A percentile compares a stretch with the other conserved stretches of the same genome.
phyloP scores from a whole-genome alignment of 1,140 invertebrate species.

The Dendroctonus ponderosae region DNA sequence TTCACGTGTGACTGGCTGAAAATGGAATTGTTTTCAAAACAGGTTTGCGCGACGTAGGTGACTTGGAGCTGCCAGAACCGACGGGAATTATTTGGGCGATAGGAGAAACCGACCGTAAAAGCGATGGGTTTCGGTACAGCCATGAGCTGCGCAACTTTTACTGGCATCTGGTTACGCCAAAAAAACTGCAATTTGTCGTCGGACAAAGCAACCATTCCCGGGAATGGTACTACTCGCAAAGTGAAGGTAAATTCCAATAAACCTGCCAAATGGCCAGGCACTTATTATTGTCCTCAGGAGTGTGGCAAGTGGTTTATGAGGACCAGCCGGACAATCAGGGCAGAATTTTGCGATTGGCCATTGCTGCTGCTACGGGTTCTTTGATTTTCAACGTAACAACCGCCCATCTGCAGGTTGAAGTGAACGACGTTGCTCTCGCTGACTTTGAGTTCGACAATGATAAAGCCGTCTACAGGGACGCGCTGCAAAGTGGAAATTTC shows the following conservation, averaged over 20 bases:
- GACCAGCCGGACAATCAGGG: constrained; percentile 1
- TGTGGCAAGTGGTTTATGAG: constrained; percentile 9
- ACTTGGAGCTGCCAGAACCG: constrained; percentile 10
- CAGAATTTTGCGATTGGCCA: constrained; percentile 1
- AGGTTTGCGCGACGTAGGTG: neutral
- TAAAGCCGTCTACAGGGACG: constrained; percentile 10
- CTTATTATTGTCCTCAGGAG: constrained; percentile 1
- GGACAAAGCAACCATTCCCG: neutral
- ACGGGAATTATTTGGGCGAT: constrained; percentile 17
- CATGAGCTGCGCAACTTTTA: constrained; percentile 13
- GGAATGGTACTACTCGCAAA: constrained; percentile 12
- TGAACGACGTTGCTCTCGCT: neutral
- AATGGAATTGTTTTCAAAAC: too few relatives aligned
- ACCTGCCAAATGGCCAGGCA: neutral
- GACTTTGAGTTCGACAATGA: constrained; percentile 13
- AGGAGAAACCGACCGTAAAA: constrained; percentile 11
- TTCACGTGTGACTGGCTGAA: too few relatives aligned
- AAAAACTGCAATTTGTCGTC: neutral
- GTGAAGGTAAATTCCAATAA: constrained; percentile 1
- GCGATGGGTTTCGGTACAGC: constrained; percentile 10
- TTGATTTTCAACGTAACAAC: constrained; percentile 10
- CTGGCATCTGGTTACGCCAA: constrained; percentile 12
- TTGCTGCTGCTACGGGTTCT: constrained; percentile 13
- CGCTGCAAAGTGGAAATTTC: constrained; percentile 14
- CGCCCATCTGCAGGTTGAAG: constrained; percentile 1